Evolutionary conservation across 2,113 vertebrate species (phyloP), one percentile per base, ranked within the genome.

Genomic region (Lamprotornis superbus): DNA sequence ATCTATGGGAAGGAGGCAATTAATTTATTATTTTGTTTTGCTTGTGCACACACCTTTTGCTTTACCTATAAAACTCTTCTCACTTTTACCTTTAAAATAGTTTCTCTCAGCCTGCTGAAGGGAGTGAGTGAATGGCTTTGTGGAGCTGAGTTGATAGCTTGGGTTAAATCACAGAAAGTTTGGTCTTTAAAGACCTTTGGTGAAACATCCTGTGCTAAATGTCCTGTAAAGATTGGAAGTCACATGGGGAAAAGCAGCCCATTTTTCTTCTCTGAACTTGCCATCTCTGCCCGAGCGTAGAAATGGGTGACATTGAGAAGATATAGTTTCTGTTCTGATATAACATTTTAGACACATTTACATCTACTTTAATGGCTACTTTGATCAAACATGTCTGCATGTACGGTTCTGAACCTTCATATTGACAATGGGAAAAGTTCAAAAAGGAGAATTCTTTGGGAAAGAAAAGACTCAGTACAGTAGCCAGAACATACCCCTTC

Each of bases 1-100:
- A 18, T 2, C 1, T 0, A 7, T 37, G 25, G 14, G 24, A 82
- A 64, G 19, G 0, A 10, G 6, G 35, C 2, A 18, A 50, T 7
- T 11, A 31, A 37, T 91, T 37, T 5, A 2, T 61, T 35, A 4
- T 28, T 73, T 78, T 69, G 6, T 15, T 64, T 42, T 27, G 9
- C 16, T 78, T 69, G 10, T 4, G 4, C 0, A 1, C 0, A 2
- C 7, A 35, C 13, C 5, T 74, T 77, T 81, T 63, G 3, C 6
- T 77, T 69, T 40, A 11, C 12, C 2, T 46, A 6, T 63, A 44
- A 21, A 83, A 35, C 2, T 57, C 9, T 59, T 68, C 16, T 53
- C 33, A 55, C 5, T 49, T 59, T 63, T 39, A 53, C 8, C 2
- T n/a, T 63, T 53, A 3, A 3, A 7, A 52, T 18, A 61, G 1